phyloP scores from a whole-genome alignment of 2,888 invertebrate genomes.

The Trachelus iudaicus region DNA sequence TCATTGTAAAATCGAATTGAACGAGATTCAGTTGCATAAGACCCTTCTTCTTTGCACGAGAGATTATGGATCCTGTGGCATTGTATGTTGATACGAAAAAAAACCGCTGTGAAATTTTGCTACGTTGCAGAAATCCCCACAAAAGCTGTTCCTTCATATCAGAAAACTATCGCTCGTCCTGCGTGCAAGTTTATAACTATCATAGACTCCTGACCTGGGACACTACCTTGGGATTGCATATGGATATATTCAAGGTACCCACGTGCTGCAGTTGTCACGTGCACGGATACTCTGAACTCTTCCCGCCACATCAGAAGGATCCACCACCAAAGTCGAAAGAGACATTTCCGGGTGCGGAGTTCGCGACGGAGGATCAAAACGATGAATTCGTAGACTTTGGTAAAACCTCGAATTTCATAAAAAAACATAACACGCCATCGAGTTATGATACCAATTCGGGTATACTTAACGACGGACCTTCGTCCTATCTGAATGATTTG shows the following conservation, averaged over 20 bases:
- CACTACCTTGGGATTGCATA: constrained; percentile 80
- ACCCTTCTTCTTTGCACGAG: background rate
- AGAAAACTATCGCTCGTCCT: constrained; percentile 82
- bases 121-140: constrained; percentile 74
- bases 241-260: constrained; percentile 87
- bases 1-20: background rate
- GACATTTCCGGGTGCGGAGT: constrained; percentile 71
- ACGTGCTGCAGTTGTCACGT: constrained; percentile 87
- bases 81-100: background rate
- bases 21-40: background rate
- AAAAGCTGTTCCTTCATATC: constrained; percentile 83
- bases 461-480: background rate
- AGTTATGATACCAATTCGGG: constrained; percentile 30
- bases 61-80: background rate
- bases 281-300: constrained; percentile 78
- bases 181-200: constrained; percentile 86
- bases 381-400: constrained; percentile 38
- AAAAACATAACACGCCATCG: constrained; percentile 26
- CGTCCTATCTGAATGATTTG: constrained; percentile 13
- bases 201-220: constrained; percentile 87
- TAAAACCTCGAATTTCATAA: constrained; percentile 23
- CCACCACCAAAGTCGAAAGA: constrained; percentile 69
- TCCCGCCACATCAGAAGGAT: constrained; percentile 72
- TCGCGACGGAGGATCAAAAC: constrained; percentile 47
- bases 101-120: constrained; percentile 5